phyloP scores from a whole-genome alignment of 2,113 vertebrate genomes.

The Rhinogobius similis region DNA sequence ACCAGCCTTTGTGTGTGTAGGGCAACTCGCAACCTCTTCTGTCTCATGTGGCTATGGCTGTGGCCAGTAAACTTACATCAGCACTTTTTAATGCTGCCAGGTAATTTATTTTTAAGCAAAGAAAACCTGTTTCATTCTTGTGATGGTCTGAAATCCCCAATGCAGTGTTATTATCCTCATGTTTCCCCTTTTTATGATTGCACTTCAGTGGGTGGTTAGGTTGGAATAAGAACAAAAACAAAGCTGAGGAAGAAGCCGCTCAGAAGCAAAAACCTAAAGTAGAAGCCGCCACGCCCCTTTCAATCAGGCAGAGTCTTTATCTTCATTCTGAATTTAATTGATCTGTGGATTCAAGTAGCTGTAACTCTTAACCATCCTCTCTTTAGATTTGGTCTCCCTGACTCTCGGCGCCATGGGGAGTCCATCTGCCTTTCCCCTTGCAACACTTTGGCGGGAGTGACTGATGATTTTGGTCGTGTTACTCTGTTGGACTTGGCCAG shows the following conservation, averaged over 20 bases:
- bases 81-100: slow-evolving; percentile 96
- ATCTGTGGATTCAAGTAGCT: background rate
- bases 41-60: slow-evolving; percentile 96
- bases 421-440: slow-evolving; percentile 94
- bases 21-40: slow-evolving; percentile 93
- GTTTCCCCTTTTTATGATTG: background rate
- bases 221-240: slow-evolving; percentile 88
- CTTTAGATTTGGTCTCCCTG: slow-evolving; percentile 89
- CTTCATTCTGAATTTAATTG: too few species aligned
- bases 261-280: slow-evolving; percentile 96
- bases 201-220: slow-evolving; percentile 91
- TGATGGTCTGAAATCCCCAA: background rate
- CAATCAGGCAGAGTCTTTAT: slow-evolving; percentile 82
- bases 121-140: background rate
- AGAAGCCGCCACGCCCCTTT: slow-evolving; percentile 89
- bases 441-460: slow-evolving; percentile 93
- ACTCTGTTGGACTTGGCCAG: slow-evolving; percentile 88
- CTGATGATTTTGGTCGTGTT: slow-evolving; percentile 95
- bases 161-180: background rate
- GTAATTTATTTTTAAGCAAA: slow-evolving; percentile 71
- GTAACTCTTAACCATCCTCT: background rate
- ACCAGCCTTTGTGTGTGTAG: slow-evolving; percentile 68
- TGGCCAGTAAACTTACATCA: slow-evolving; percentile 97
- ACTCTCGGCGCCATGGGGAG: slow-evolving; percentile 94
- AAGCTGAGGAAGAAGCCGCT: slow-evolving; percentile 86